These are phyloP conservation scores for Meloidogyne floridensis DNA, from an alignment of 1,140 invertebrate genomes.

Conservation along the genomic window DNA sequence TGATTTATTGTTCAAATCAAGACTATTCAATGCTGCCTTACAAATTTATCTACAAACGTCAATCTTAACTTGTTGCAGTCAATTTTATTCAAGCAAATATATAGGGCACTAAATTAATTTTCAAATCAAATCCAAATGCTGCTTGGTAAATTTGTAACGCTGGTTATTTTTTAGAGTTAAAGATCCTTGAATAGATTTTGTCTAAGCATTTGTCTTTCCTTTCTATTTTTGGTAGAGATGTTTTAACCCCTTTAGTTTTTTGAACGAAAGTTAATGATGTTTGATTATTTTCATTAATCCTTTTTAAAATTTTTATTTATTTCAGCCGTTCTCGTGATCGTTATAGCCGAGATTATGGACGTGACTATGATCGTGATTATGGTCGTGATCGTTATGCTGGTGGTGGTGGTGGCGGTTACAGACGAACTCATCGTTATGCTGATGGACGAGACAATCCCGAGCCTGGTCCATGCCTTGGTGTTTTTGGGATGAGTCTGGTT, in stretches of 20 bases:
- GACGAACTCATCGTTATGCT: constrained; percentile 22
- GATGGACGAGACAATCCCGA: constrained; percentile 46
- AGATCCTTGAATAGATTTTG: not conserved
- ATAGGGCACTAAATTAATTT: constrained; percentile 13
- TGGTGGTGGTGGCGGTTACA: constrained; percentile 12
- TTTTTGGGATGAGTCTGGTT: constrained; percentile 50
- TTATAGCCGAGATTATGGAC: constrained; percentile 10
- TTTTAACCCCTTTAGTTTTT: too few relatives aligned
- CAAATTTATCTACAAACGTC: constrained; percentile 9
- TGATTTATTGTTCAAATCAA: constrained; percentile 20
- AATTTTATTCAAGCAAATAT: constrained; percentile 1
- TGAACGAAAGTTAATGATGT: too few relatives aligned
- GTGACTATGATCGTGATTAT: not conserved
- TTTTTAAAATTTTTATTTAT: not conserved
- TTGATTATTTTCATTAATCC: too few relatives aligned
- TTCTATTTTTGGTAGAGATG: not conserved
- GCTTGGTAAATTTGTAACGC: constrained; percentile 15
- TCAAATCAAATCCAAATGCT: constrained; percentile 21
- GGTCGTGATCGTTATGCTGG: not conserved
- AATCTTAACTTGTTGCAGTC: not conserved
- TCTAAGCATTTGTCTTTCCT: not conserved
- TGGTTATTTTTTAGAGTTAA: constrained; percentile 1
- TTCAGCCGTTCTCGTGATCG: constrained; percentile 32
- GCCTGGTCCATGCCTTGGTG: constrained; percentile 42
- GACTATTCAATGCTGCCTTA: constrained; percentile 10